These are phyloP conservation scores for Tetramorium parvispinum DNA, from an alignment of 1,140 invertebrate species.

Conservation along the genomic window DNA sequence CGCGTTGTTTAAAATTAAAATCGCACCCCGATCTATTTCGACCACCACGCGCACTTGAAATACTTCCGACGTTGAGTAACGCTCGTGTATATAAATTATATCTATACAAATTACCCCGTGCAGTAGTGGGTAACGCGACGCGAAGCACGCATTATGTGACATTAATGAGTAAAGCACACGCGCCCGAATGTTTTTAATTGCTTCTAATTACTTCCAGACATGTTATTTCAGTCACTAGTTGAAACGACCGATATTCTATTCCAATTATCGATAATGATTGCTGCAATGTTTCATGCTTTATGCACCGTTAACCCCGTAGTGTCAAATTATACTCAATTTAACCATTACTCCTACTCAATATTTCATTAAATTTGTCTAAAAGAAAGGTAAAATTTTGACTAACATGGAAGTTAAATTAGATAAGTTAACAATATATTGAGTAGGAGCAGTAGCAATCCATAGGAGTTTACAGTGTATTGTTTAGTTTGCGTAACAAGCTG, in stretches of 20 bases:
- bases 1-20: conserved; percentile 23
- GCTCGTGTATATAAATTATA: not conserved
- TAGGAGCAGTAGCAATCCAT: too few relatives aligned
- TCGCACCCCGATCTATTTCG: not conserved
- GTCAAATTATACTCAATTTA: too few relatives aligned
- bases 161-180: not conserved
- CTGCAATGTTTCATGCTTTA: too few relatives aligned
- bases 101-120: not conserved
- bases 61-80: not conserved
- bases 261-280: not conserved
- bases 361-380: too few relatives aligned
- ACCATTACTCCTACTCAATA: too few relatives aligned
- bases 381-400: too few relatives aligned
- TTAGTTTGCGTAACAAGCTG: too few relatives aligned
- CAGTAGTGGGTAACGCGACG: not conserved
- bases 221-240: too few relatives aligned
- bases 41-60: conserved; percentile 2
- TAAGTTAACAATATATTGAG: too few relatives aligned
- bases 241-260: not conserved
- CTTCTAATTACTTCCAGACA: not conserved
- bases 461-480: too few relatives aligned
- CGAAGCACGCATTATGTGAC: not conserved
- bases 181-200: not conserved
- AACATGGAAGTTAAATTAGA: too few relatives aligned
- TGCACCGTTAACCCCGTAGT: too few relatives aligned